These are phyloP conservation scores for Pteromalus puparum DNA, from an alignment of 1,140 invertebrate species.

Conservation along the genomic window DNA sequence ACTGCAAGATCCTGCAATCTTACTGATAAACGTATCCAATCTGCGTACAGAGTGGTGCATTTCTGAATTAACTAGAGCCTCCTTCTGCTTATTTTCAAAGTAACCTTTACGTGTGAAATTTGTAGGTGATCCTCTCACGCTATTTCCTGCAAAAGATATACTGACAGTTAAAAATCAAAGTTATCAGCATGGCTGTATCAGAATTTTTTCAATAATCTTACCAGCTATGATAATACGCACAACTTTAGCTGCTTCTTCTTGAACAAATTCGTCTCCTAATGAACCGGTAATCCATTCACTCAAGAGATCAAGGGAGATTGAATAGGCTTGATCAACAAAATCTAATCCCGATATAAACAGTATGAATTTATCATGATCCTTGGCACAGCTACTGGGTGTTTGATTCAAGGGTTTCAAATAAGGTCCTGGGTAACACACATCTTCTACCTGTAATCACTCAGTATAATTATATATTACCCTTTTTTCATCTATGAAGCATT, in stretches of 20 bases:
- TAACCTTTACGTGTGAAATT: constrained; percentile 59
- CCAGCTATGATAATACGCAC: constrained; percentile 85
- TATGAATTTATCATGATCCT: constrained; percentile 77
- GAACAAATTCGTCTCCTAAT: constrained; percentile 78
- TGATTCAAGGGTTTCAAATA: constrained; percentile 35
- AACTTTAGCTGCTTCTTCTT: constrained; percentile 80
- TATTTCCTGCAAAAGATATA: constrained; percentile 65
- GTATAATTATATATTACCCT: background rate
- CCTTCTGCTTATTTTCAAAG: constrained; percentile 58
- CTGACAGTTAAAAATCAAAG: background rate
- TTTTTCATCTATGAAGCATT: background rate
- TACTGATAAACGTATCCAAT: constrained; percentile 81
- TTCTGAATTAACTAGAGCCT: constrained; percentile 61
- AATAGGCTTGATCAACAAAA: constrained; percentile 76
- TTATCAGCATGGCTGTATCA: background rate
- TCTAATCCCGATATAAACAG: constrained; percentile 90
- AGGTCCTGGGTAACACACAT: constrained; percentile 82
- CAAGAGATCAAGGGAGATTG: constrained; percentile 83
- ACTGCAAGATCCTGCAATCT: constrained; percentile 74
- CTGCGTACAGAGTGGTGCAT: constrained; percentile 78
- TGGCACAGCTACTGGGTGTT: constrained; percentile 36
- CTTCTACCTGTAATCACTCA: constrained; percentile 77
- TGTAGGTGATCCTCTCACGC: constrained; percentile 62
- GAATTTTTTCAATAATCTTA: constrained; percentile 18
- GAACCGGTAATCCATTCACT: constrained; percentile 87